Evolutionary conservation across 2,113 vertebrate species (phyloP).

Genomic region (Delphinapterus leucas): DNA sequence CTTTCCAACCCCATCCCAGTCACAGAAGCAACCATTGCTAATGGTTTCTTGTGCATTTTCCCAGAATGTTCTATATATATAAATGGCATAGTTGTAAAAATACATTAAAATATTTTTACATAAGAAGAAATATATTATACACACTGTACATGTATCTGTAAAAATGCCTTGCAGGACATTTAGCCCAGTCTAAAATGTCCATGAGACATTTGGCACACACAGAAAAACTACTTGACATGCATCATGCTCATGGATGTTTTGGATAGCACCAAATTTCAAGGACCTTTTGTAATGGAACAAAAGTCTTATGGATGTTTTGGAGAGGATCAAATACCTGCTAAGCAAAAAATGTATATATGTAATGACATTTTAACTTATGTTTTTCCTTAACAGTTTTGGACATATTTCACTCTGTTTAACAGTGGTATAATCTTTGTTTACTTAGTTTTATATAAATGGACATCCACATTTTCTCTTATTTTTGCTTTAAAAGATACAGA

Average conservation of each 20-base stretch:
- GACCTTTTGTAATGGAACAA: not conserved
- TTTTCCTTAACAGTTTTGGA: not conserved
- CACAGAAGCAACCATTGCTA: not conserved
- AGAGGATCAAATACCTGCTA: not conserved
- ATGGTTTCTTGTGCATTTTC: not conserved
- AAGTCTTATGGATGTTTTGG: not conserved
- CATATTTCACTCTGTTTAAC: not conserved
- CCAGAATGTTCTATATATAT: not conserved
- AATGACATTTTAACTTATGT: not conserved
- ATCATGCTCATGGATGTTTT: not conserved
- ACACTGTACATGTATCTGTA: not conserved
- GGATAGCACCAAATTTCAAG: not conserved
- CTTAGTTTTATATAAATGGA: not conserved
- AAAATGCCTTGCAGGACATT: not conserved
- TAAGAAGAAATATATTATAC: not conserved
- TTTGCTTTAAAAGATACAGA: not conserved
- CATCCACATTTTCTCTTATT: not conserved
- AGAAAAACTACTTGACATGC: not conserved
- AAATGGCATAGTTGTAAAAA: not conserved
- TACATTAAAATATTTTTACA: not conserved
- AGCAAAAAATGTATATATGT: not conserved
- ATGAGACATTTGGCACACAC: not conserved
- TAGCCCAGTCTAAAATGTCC: not conserved
- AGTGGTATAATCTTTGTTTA: not conserved
- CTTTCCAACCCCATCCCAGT: not conserved